phyloP scores from a whole-genome alignment of 2,888 invertebrate genomes.

The Morpho deidamia region DNA sequence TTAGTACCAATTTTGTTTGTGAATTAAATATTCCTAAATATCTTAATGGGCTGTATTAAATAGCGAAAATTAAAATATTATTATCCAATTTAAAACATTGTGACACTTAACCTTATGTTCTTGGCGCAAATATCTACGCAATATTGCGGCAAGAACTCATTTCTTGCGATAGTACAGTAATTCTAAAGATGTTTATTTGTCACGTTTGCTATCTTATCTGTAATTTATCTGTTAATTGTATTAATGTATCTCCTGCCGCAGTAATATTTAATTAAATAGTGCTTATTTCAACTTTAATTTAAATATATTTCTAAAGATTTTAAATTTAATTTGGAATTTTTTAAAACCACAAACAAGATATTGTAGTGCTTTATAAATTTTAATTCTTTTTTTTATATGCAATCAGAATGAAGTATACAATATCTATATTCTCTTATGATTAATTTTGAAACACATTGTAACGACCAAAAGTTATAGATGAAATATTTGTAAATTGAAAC shows the following conservation, averaged over 20 bases:
- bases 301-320: too few relatives aligned
- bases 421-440: too few relatives aligned
- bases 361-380: too few relatives aligned
- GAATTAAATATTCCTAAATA: not conserved
- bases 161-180: conserved; percentile 8
- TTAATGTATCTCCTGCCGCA: not conserved
- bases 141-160: conserved; percentile 2
- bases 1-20: not conserved
- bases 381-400: too few relatives aligned
- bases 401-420: too few relatives aligned
- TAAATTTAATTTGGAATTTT: too few relatives aligned
- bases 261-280: not conserved
- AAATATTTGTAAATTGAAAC: too few relatives aligned
- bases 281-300: not conserved
- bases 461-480: too few relatives aligned
- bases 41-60: too few relatives aligned
- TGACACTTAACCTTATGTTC: conserved; percentile 15
- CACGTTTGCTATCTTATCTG: conserved; percentile 4
- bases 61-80: not conserved
- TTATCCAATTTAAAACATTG: conserved; percentile 2
- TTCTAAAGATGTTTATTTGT: conserved; percentile 8
- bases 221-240: not conserved
- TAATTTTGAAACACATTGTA: too few relatives aligned
- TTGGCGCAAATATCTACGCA: conserved; percentile 4
- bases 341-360: too few relatives aligned